Evolutionary conservation across 2,888 invertebrate species (phyloP).

Genomic region (Tipula lateralis): DNA sequence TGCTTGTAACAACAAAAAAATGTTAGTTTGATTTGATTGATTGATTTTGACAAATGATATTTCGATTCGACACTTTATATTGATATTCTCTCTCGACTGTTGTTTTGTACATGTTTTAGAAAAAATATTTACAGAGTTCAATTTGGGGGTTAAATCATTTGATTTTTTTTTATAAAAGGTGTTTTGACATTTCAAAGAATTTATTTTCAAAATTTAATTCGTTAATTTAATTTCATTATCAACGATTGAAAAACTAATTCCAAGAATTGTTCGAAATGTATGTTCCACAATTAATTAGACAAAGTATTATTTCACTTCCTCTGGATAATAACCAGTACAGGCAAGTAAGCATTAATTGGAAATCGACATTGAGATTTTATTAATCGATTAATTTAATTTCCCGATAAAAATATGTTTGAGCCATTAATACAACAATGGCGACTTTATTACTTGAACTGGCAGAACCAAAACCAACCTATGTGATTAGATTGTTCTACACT

Average conservation of each 20-base stretch:
- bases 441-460: no score
- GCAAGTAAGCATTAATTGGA: no score
- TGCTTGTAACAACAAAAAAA: background rate
- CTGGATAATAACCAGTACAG: no score
- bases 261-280: no score
- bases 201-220: background rate
- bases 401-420: no score
- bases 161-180: background rate
- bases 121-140: background rate
- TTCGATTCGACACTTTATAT: constrained; percentile 20
- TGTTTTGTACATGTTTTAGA: background rate
- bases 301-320: no score
- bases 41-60: constrained; percentile 27
- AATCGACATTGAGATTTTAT: no score
- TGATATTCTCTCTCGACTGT: background rate
- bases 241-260: background rate
- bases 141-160: background rate
- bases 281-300: no score
- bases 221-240: background rate
- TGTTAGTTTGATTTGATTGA: background rate
- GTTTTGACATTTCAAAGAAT: constrained; percentile 19
- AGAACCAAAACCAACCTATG: no score
- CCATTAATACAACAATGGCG: no score
- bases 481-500: no score
- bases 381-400: no score